These are phyloP conservation scores for Tachina lurida DNA, from an alignment of 2,888 invertebrate genomes.

Conservation along the genomic window DNA sequence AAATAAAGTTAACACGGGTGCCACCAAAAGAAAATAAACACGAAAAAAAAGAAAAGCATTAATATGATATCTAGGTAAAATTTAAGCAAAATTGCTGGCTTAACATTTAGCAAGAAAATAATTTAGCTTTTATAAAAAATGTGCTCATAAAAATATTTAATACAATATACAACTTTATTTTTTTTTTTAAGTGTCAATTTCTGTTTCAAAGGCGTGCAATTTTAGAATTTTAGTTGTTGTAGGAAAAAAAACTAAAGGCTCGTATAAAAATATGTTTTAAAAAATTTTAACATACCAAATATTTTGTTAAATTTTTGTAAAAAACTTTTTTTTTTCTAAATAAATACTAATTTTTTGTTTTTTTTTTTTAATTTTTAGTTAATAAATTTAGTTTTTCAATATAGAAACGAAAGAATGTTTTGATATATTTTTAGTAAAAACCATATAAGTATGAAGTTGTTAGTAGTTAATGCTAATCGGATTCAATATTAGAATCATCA, in stretches of 20 bases:
- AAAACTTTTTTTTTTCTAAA: constrained; percentile 10
- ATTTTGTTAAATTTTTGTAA: constrained; percentile 44
- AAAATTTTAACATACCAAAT: constrained; percentile 63
- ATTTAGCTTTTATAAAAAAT: constrained; percentile 13
- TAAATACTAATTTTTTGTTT: constrained; percentile 39
- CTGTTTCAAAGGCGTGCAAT: constrained; percentile 43
- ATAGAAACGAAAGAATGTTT: constrained; percentile 34
- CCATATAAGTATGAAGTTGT: constrained; percentile 25
- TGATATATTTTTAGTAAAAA: constrained; percentile 47
- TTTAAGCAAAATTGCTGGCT: neutral
- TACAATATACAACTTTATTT: constrained; percentile 23
- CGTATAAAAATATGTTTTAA: constrained; percentile 24
- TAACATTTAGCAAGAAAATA: constrained; percentile 26
- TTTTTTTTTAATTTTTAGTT: constrained; percentile 2
- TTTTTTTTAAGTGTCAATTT: neutral
- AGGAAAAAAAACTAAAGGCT: neutral
- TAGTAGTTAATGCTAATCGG: constrained; percentile 56
- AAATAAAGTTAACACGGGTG: constrained; percentile 41
- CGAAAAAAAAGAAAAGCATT: constrained; percentile 38
- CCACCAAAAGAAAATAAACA: constrained; percentile 50
- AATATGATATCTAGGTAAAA: constrained; percentile 16
- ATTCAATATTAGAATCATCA: constrained; percentile 79
- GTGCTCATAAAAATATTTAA: constrained; percentile 4
- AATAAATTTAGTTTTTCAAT: constrained; percentile 22
- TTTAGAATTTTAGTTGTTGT: constrained; percentile 14